These are phyloP conservation scores for Pseudotriccus pelzelni DNA, from an alignment of 2,797 vertebrate genomes.

Conservation along the genomic window DNA sequence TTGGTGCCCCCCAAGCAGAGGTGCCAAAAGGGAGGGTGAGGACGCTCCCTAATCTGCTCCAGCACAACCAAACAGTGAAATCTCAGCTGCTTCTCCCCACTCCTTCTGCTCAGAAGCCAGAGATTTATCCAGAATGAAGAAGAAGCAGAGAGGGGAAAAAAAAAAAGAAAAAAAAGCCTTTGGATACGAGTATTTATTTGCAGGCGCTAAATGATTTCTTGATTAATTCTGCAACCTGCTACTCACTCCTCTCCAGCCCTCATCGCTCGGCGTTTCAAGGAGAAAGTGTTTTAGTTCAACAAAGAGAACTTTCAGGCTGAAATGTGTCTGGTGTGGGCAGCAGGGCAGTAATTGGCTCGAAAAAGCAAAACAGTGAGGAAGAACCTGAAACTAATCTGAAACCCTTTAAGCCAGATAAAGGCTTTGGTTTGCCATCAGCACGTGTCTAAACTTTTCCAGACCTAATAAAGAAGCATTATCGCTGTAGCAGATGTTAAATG, in stretches of 20 bases:
- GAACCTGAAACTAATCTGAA: constrained; percentile 17
- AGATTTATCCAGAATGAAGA: neutral
- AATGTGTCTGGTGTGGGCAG: constrained; percentile 11
- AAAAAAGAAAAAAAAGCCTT: neutral
- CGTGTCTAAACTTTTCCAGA: neutral
- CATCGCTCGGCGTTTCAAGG: neutral
- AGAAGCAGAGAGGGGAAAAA: neutral
- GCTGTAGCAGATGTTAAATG: neutral
- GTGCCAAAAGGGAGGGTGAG: neutral
- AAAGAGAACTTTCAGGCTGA: constrained; percentile 15
- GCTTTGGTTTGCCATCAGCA: neutral
- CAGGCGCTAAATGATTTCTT: constrained; percentile 39
- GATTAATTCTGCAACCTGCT: constrained; percentile 56
- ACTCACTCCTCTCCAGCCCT: constrained; percentile 11
- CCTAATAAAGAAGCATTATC: constrained; percentile 5
- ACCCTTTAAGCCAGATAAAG: constrained; percentile 19
- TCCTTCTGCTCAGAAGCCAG: neutral
- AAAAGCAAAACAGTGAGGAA: constrained; percentile 5
- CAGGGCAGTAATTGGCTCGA: constrained; percentile 16
- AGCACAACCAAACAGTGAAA: fast-evolving
- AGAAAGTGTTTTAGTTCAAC: neutral
- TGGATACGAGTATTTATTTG: constrained; percentile 31
- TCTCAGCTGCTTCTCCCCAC: neutral
- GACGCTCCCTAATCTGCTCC: neutral
- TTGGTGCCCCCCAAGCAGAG: neutral